A percentile compares a stretch with the other conserved stretches of the same genome.
Evolutionary conservation across 1,140 invertebrate species (phyloP).

Genomic region (Sitobion miscanthi): DNA sequence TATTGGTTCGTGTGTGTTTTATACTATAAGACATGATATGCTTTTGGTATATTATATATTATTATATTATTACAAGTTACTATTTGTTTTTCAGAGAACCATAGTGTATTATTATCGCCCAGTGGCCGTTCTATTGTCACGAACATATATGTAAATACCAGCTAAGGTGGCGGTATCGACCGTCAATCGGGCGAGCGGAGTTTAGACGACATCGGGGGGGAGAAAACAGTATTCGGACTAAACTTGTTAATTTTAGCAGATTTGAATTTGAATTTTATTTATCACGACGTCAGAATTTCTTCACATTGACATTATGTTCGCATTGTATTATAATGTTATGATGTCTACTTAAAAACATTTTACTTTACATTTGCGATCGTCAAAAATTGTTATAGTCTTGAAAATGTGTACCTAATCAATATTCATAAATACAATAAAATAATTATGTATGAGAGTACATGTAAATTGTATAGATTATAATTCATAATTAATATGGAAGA

Average conservation of each 20-base stretch:
- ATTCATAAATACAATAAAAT: neutral
- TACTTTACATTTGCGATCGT: neutral
- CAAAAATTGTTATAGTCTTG: neutral
- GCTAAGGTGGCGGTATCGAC: conserved; percentile 53
- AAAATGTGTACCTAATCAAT: neutral
- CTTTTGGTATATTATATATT: neutral
- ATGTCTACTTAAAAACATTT: neutral
- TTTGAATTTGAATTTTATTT: neutral
- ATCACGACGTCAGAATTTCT: neutral
- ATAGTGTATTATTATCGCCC: conserved; percentile 40
- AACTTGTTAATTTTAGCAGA: conserved; percentile 39
- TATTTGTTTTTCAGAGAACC: conserved; percentile 8
- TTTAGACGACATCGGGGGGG: conserved; percentile 46
- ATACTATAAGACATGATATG: neutral
- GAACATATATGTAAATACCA: conserved; percentile 55
- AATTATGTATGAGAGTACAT: neutral
- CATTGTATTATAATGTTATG: neutral
- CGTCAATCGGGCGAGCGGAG: conserved; percentile 53
- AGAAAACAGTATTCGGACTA: conserved; percentile 36
- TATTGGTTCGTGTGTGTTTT: neutral
- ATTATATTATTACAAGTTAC: neutral
- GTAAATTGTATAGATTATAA: neutral
- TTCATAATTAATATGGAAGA: neutral
- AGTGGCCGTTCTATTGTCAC: conserved; percentile 55
- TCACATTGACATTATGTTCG: neutral